Base-by-base conservation (phyloP, 2,888 invertebrate genomes). In the Parthenolecanium corni region DNA sequence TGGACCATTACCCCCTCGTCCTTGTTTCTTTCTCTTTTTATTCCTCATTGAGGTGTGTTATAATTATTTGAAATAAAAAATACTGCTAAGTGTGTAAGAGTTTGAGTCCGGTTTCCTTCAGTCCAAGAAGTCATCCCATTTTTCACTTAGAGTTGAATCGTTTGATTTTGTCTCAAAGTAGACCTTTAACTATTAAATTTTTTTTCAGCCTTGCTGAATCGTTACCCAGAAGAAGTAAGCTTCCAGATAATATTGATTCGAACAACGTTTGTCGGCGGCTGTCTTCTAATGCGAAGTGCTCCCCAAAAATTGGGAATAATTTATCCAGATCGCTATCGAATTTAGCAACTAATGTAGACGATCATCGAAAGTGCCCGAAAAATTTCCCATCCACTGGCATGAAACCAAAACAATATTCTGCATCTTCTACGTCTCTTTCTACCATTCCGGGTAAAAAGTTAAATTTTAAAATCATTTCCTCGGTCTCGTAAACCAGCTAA, bases 141-240 rank as follows among this genome's bases (percentile, higher is more conserved):
- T n/a, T n/a, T n/a, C n/a, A n/a, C n/a, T n/a, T n/a, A n/a, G n/a
- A n/a, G n/a, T n/a, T n/a, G n/a, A n/a, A n/a, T n/a, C n/a, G n/a
- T n/a, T n/a, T n/a, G n/a, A n/a, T n/a, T n/a, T n/a, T n/a, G n/a
- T n/a, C n/a, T n/a, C n/a, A n/a, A n/a, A n/a, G n/a, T n/a, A n/a
- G n/a, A n/a, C n/a, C n/a, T n/a, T n/a, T n/a, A n/a, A n/a, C n/a
- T n/a, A n/a, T n/a, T n/a, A n/a, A n/a, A n/a, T 57, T 53, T 24
- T 14, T 16, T 65, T 65, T 51, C 56, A 69, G 69, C 62, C 64
- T 72, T 53, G 73, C 73, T 5, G 74, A 74, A 67, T 74, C 75
- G 4, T 67, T 75, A 44, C 76, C 76, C 2, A 70, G 76, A 54
- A 71, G 74, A 49, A 72, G 72, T 54, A 73, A 72, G 66, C 69